phyloP scores from a whole-genome alignment of 2,113 vertebrate species.

The Apus apus region DNA sequence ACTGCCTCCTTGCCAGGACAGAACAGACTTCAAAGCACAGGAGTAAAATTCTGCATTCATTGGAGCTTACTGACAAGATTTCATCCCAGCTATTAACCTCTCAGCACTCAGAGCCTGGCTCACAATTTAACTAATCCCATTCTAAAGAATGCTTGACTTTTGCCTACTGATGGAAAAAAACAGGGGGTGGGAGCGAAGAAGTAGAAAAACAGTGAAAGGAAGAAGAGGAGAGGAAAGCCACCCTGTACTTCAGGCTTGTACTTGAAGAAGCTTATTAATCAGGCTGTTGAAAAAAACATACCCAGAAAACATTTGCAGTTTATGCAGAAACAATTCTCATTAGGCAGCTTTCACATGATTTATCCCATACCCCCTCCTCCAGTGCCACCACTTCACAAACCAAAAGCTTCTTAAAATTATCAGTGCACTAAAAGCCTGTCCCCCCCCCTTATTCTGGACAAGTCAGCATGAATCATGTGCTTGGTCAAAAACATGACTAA shows the following conservation, averaged over 20 bases:
- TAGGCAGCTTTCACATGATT: conserved; percentile 46
- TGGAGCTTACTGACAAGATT: conserved; percentile 80
- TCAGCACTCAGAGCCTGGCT: conserved; percentile 76
- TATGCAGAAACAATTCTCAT: conserved; percentile 63
- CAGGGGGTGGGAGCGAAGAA: conserved; percentile 37
- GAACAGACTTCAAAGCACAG: conserved; percentile 79
- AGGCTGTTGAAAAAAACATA: neutral
- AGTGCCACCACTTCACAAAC: neutral
- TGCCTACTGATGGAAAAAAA: conserved; percentile 76
- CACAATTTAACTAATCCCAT: conserved; percentile 79
- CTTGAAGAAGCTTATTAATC: conserved; percentile 58
- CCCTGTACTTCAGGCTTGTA: conserved; percentile 3
- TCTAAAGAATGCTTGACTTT: conserved; percentile 81
- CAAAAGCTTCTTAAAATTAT: conserved; percentile 50
- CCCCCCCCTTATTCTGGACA: conserved; percentile 48
- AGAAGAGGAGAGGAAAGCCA: conserved; percentile 40
- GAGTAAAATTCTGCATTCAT: conserved; percentile 77
- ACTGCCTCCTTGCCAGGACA: conserved; percentile 79
- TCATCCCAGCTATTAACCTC: conserved; percentile 82
- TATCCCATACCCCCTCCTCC: neutral
- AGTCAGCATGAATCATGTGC: conserved; percentile 70
- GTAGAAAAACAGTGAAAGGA: neutral
- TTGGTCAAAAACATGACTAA: conserved; percentile 35
- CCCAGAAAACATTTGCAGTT: conserved; percentile 41
- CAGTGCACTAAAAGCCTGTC: conserved; percentile 21